Base-by-base conservation (phyloP, 2,113 vertebrate species). In the Forbesichthys papilliferus region DNA sequence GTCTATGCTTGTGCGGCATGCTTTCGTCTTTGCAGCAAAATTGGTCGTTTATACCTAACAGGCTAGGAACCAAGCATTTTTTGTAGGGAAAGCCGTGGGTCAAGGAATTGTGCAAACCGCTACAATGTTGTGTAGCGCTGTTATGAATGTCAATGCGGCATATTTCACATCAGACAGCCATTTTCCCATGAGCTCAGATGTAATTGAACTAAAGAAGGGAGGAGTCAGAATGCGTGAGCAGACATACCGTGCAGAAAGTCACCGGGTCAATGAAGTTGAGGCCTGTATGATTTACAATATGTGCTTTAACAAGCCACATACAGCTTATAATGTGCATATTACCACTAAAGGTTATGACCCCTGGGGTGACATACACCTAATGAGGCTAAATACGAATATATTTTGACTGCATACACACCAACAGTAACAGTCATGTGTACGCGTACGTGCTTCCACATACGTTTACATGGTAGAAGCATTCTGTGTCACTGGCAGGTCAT, bases 181-280 rank as follows among this genome's bases (percentile, higher is more conserved):
- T 80, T 86, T 87, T 78, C 80, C 79, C 87, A 83, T 86, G 81
- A 86, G 78, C 82, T 87, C 81, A 87, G 71, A 78, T 69, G 82
- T 88, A 86, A 86, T 85, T 86, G 82, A 82, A 87, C 87, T 87
- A 87, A 89, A 88, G 84, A 86, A 79, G 79, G 77, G 67, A 74
- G 74, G 82, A 61, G 81, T 85, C 79, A 78, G 75, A 27, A 70
- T 82, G 88, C 86, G 80, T 65, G 84, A 84, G 77, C 62, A 84
- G 86, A 89, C 87, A 80, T 86, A 78, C 83, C 69, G 80, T 52
- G 68, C 79, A 71, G 77, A 71, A 87, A 86, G 84, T 87, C 80
- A 74, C 68, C 68, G 55, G 81, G 78, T 82, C 84, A 81, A 80
- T 16, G 78, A 86, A 74, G 73, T 65, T 61, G 73, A 81, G 69